Evolutionary conservation across 2,797 vertebrate genomes (phyloP), one percentile per base, ranked within the genome.

Genomic region (Cyprinella venusta): DNA sequence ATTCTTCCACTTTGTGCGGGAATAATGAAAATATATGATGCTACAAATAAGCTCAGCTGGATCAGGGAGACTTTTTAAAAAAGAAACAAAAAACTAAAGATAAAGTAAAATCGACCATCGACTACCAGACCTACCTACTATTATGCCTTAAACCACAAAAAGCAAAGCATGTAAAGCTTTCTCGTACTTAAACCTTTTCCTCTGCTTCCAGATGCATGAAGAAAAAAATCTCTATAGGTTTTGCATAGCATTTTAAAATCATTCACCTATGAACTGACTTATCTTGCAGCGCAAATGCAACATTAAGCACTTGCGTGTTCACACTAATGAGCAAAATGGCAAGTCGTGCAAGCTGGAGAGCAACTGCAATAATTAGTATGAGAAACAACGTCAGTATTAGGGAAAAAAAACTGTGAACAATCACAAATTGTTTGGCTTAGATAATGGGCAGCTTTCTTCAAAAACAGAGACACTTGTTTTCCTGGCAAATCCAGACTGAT

Each of bases 121-220:
- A 15, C 19, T 56, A n/a, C n/a, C 50, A 80, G 67, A 71, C 21
- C 33, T 40, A 42, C 19, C 36, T 10, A 18, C 48, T 10, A 42
- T 76, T 61, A 24, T n/a, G 40, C 54, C 2, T 50, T 71, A 50
- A 30, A 56, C 56, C 33, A 75, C 45, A 65, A 36, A 67, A 67
- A 24, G 36, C 8, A 33, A 71, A 71, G 40, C 40, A 63, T 40
- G 8, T 42, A 45, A 59, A 71, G 24, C 36, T 40, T 68, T 80
- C 18, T 71, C 19, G 5, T 77, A 68, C 30, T 78, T 64, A 84
- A 87, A 4, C 50, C 3, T 54, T 71, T 67, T 82, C 80, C 65
- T 88, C 59, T 76, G 36, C 81, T 52, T 86, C 70, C 50, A 24
- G 78, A 86, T 88, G 70, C 87, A 70, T 56, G 82, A 70, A 72